Evolutionary conservation across 1,140 invertebrate species (phyloP).

Genomic region (Homarus americanus): DNA sequence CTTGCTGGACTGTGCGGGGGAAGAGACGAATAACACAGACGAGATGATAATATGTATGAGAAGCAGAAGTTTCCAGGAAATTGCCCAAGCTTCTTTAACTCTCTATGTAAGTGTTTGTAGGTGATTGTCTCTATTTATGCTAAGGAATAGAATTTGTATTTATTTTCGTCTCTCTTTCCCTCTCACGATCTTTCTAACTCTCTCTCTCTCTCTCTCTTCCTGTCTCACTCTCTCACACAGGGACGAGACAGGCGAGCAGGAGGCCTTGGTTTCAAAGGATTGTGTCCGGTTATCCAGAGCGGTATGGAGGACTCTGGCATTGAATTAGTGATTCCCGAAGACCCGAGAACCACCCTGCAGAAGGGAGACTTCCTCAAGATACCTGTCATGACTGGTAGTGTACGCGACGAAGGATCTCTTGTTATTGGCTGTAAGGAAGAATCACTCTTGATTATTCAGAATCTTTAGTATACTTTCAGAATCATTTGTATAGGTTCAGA

Average conservation of each 20-base stretch:
- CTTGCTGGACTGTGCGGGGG: background rate
- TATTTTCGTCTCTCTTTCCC: background rate
- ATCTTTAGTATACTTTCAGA: too few species aligned
- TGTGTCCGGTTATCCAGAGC: conserved; percentile 56
- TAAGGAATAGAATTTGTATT: too few species aligned
- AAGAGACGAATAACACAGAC: background rate
- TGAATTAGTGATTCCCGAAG: conserved; percentile 52
- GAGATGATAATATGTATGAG: conserved; percentile 54
- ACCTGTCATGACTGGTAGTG: conserved; percentile 60
- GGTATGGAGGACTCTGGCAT: background rate
- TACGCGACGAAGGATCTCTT: conserved; percentile 69
- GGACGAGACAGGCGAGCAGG: conserved; percentile 26
- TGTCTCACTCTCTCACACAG: conserved; percentile 17
- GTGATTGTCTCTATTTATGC: too few species aligned
- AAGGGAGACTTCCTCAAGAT: conserved; percentile 35
- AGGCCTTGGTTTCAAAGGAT: conserved; percentile 51
- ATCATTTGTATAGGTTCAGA: too few species aligned
- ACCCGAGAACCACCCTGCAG: conserved; percentile 29
- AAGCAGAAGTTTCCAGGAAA: conserved; percentile 9
- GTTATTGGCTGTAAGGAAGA: conserved; percentile 62
- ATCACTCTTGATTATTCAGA: too few species aligned
- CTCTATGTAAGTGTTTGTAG: conserved; percentile 72
- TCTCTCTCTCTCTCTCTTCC: background rate
- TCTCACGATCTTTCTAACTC: background rate
- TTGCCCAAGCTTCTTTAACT: background rate